A percentile compares a stretch with the other conserved stretches of the same genome.
Conservation (phyloP, 2,888 invertebrate species). For the Anthophora plumipes region DNA sequence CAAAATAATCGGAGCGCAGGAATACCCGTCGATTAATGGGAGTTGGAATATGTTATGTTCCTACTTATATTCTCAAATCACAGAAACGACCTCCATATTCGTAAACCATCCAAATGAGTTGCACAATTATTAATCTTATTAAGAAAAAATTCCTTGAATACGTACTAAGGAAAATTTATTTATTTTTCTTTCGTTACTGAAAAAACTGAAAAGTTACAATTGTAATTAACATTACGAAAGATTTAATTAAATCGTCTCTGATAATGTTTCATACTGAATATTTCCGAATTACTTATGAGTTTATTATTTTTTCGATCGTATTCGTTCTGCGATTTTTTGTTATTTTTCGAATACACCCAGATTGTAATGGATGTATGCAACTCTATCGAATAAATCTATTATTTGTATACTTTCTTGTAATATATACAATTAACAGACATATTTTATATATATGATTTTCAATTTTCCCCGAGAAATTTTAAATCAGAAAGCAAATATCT, state of each 20-base stretch:
- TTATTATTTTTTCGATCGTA: no score
- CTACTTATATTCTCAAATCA: slow-evolving; percentile 13
- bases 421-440: no score
- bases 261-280: no score
- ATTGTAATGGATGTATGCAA: not conserved
- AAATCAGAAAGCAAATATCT: not conserved
- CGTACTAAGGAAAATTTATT: not conserved
- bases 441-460: no score
- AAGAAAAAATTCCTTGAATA: no score
- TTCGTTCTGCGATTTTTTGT: no score
- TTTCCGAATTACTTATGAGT: no score
- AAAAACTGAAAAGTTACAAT: not conserved
- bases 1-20: slow-evolving; percentile 56
- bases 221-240: not conserved
- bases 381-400: not conserved
- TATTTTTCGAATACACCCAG: no score
- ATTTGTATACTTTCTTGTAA: not conserved
- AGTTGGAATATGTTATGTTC: slow-evolving; percentile 45
- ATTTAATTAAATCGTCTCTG: not conserved
- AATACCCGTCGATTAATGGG: slow-evolving; percentile 48
- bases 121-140: slow-evolving; percentile 5
- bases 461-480: not conserved
- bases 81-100: slow-evolving; percentile 42
- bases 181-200: not conserved
- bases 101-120: slow-evolving; percentile 19